phyloP scores from a whole-genome alignment of 2,113 vertebrate genomes.

The Cyprinodon variegatus region DNA sequence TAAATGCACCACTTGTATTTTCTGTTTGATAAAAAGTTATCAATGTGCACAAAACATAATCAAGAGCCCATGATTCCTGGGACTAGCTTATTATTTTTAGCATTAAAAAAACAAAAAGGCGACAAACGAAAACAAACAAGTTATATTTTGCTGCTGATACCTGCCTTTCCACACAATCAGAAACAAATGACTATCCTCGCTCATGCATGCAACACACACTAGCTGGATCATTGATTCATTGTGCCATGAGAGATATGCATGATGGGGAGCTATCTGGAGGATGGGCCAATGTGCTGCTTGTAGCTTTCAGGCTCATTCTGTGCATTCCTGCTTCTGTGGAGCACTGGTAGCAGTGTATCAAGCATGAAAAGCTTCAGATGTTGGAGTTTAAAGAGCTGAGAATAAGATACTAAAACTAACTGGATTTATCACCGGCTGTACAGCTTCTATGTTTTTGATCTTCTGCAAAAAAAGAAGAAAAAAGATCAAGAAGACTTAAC shows the following conservation, averaged over 20 bases:
- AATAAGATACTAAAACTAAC: conserved; percentile 5
- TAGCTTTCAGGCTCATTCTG: conserved; percentile 31
- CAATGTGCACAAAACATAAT: background rate
- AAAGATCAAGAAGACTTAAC: conserved; percentile 28
- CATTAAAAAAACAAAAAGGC: too few species aligned
- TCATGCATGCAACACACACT: conserved; percentile 28
- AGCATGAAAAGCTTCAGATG: background rate
- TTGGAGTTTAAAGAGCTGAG: conserved; percentile 27
- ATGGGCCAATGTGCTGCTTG: conserved; percentile 60
- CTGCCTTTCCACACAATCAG: conserved; percentile 2
- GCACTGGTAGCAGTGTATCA: conserved; percentile 30
- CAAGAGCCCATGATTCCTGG: background rate
- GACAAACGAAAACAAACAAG: background rate
- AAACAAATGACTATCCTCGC: conserved; percentile 1
- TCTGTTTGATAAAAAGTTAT: background rate
- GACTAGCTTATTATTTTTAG: background rate
- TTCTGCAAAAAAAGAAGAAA: conserved; percentile 3
- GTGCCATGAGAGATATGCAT: conserved; percentile 58
- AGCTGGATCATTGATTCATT: conserved; percentile 60
- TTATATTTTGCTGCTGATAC: background rate
- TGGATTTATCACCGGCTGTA: conserved; percentile 21
- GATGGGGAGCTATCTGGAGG: conserved; percentile 69
- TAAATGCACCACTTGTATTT: background rate
- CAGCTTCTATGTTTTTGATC: conserved; percentile 16
- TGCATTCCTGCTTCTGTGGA: conserved; percentile 34